Conservation (phyloP, 1,140 invertebrate genomes). For the Tetragonula clypearis region DNA sequence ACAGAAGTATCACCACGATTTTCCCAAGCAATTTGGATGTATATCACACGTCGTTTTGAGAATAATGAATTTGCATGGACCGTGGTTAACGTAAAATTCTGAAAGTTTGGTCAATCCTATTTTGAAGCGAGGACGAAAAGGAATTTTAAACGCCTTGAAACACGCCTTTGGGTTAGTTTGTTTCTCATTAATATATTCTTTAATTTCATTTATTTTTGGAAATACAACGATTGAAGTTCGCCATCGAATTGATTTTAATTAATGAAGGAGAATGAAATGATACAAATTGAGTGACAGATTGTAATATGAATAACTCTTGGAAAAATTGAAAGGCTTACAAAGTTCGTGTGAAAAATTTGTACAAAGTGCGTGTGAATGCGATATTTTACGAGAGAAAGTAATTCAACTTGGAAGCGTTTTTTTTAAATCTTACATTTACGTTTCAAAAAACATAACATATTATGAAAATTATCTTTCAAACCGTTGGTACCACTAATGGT, state of each 20-base stretch:
- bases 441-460: no score
- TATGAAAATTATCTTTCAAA: no score
- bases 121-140: background rate
- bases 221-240: no score
- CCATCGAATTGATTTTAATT: no score
- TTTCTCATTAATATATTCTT: conserved; percentile 5
- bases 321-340: background rate
- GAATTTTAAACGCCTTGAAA: background rate
- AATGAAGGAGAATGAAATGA: background rate
- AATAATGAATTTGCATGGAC: conserved; percentile 43
- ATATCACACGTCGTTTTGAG: conserved; percentile 4
- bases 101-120: background rate
- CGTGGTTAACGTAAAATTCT: background rate
- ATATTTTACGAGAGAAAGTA: background rate
- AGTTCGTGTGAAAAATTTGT: background rate
- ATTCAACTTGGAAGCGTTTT: background rate
- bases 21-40: conserved; percentile 24
- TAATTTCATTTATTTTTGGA: no score
- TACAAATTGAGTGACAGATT: background rate
- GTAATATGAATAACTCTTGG: background rate
- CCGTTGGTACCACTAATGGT: no score
- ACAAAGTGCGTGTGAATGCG: background rate
- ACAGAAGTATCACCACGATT: conserved; percentile 36
- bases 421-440: no score
- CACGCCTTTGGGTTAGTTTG: background rate